phyloP scores from a whole-genome alignment of 2,113 vertebrate species.

The Leptobrachium leishanense region DNA sequence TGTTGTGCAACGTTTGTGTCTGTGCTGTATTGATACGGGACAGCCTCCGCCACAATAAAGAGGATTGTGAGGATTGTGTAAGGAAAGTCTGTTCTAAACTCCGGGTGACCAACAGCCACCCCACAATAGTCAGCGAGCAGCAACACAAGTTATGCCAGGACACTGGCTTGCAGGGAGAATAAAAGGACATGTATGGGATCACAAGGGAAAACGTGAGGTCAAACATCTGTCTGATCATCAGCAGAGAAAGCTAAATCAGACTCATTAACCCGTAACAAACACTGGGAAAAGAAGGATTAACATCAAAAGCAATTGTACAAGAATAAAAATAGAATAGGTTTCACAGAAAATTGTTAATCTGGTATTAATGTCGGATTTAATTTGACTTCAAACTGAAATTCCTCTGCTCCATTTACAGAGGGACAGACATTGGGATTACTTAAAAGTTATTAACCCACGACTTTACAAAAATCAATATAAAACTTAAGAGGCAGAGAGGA shows the following conservation, averaged over 20 bases:
- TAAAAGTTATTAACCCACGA: too few relatives aligned
- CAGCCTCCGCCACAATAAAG: slow-evolving; percentile 16
- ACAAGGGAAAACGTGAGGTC: neutral
- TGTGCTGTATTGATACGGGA: slow-evolving; percentile 12
- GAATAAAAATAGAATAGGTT: neutral
- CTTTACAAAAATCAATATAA: too few relatives aligned
- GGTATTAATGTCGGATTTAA: neutral
- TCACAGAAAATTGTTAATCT: too few relatives aligned
- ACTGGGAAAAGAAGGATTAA: neutral
- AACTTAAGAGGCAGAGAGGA: too few relatives aligned
- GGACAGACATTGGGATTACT: too few relatives aligned
- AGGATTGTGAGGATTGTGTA: slow-evolving; percentile 19
- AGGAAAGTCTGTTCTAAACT: slow-evolving; percentile 2
- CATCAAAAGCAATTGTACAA: neutral
- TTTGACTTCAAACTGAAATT: too few relatives aligned
- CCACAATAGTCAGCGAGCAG: neutral
- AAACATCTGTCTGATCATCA: too few relatives aligned
- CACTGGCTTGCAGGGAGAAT: neutral
- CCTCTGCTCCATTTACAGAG: too few relatives aligned
- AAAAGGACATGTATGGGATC: neutral
- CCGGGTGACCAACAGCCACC: neutral
- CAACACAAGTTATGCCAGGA: neutral
- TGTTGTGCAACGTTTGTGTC: slow-evolving; percentile 17
- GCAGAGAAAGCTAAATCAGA: neutral
- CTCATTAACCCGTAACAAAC: neutral